Conservation (phyloP, 1,140 invertebrate species). For the Meloidogyne chitwoodi region DNA sequence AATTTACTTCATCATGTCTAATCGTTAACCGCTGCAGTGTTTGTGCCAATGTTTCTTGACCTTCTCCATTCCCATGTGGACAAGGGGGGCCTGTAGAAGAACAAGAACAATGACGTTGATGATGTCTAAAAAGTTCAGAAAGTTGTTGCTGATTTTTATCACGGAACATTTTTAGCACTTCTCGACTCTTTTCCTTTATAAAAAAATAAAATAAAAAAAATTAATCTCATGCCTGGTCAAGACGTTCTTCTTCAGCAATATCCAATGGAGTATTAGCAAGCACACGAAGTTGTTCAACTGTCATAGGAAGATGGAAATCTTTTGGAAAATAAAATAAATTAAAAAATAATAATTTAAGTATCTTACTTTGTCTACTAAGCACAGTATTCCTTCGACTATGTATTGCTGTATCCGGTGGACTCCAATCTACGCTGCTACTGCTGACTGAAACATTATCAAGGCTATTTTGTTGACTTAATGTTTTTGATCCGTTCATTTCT, state of each 20-base stretch:
- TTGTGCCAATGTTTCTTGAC: conserved; percentile 16
- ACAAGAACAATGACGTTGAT: conserved; percentile 15
- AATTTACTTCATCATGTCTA: conserved; percentile 26
- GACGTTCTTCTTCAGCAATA: conserved; percentile 32
- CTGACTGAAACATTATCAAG: conserved; percentile 1
- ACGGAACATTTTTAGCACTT: conserved; percentile 32
- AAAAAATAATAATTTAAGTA: not conserved
- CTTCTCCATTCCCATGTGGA: conserved; percentile 1
- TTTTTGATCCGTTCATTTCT: not conserved
- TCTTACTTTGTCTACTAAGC: conserved; percentile 3
- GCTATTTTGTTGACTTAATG: conserved; percentile 11
- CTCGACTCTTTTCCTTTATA: conserved; percentile 41
- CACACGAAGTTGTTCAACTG: conserved; percentile 36
- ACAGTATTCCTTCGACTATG: conserved; percentile 29
- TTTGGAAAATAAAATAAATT: not conserved
- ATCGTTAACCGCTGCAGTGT: conserved; percentile 24
- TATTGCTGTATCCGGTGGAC: conserved; percentile 31
- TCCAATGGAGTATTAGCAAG: conserved; percentile 35
- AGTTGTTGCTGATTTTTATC: conserved; percentile 38
- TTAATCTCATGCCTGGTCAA: conserved; percentile 27
- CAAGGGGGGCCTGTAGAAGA: not conserved
- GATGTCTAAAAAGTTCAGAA: conserved; percentile 14
- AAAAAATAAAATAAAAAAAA: conserved; percentile 7
- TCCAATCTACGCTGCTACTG: conserved; percentile 35
- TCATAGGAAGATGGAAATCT: conserved; percentile 30